A percentile compares a stretch with the other conserved stretches of the same genome.
phyloP scores from a whole-genome alignment of 2,888 invertebrate species.

The Opisthograptis luteolata region DNA sequence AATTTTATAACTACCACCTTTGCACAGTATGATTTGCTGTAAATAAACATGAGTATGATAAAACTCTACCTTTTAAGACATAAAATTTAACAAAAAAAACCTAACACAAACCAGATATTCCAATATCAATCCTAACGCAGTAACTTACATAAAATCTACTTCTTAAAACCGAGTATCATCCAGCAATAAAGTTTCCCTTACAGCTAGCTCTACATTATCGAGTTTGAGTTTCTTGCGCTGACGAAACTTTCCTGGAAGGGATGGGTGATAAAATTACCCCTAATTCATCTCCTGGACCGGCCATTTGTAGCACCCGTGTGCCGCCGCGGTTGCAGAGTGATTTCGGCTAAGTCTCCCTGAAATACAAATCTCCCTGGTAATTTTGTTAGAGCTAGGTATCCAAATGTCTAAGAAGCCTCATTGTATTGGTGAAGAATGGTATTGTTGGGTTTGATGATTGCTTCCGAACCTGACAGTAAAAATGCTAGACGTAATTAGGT shows the following conservation, averaged over 20 bases:
- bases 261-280: slow-evolving; percentile 68
- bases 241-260: slow-evolving; percentile 52
- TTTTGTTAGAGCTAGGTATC: too few relatives aligned
- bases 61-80: too few relatives aligned
- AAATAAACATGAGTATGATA: too few relatives aligned
- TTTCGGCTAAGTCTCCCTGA: slow-evolving; percentile 44
- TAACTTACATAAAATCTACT: neutral
- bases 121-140: neutral
- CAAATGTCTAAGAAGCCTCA: too few relatives aligned
- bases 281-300: slow-evolving; percentile 63
- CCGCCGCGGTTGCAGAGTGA: slow-evolving; percentile 45
- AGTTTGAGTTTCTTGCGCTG: slow-evolving; percentile 46
- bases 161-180: slow-evolving; percentile 19
- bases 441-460: too few relatives aligned
- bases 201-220: slow-evolving; percentile 40
- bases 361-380: slow-evolving; percentile 32
- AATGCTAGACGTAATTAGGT: too few relatives aligned
- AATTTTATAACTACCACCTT: too few relatives aligned
- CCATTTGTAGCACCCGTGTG: slow-evolving; percentile 68
- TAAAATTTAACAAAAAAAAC: too few relatives aligned
- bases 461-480: too few relatives aligned
- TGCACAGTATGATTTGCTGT: too few relatives aligned
- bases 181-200: slow-evolving; percentile 31
- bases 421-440: too few relatives aligned
- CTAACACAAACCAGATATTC: too few relatives aligned